Conservation (phyloP, 2,113 vertebrate genomes). For the Narcine bancroftii region DNA sequence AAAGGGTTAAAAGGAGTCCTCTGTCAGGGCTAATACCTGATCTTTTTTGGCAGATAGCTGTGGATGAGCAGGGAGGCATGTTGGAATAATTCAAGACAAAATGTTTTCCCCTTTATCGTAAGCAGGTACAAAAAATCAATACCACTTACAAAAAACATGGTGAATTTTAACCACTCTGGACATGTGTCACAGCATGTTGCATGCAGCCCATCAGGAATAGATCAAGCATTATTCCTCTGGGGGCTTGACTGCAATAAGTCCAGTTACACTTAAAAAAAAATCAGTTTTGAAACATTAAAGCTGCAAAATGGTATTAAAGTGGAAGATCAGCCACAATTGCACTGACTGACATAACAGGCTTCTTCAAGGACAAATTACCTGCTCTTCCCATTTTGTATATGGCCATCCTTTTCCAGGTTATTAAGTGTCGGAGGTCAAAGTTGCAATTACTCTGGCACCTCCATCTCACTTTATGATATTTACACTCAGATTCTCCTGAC, state of each 20-base stretch:
- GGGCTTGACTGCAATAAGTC: neutral
- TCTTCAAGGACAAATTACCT: no score
- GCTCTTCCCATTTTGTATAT: no score
- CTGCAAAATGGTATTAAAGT: no score
- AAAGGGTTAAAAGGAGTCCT: neutral
- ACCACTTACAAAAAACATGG: neutral
- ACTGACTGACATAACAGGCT: no score
- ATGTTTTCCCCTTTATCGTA: neutral
- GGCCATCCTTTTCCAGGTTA: neutral
- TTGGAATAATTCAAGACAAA: neutral
- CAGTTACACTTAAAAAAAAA: slow-evolving; percentile 20
- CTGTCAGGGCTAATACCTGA: neutral
- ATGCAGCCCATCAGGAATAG: neutral
- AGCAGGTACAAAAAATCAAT: neutral
- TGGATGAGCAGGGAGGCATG: neutral
- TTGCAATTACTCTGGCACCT: neutral
- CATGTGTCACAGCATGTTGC: slow-evolving; percentile 4
- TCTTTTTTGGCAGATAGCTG: neutral
- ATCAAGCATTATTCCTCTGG: neutral
- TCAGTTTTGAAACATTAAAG: neutral
- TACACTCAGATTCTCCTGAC: neutral
- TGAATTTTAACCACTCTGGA: neutral
- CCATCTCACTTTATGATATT: neutral
- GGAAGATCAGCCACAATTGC: no score
- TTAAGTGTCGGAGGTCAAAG: neutral